Evolutionary conservation across 2,113 vertebrate species (phyloP), one percentile per base, ranked within the genome.

Genomic region (Caranx melampygus): DNA sequence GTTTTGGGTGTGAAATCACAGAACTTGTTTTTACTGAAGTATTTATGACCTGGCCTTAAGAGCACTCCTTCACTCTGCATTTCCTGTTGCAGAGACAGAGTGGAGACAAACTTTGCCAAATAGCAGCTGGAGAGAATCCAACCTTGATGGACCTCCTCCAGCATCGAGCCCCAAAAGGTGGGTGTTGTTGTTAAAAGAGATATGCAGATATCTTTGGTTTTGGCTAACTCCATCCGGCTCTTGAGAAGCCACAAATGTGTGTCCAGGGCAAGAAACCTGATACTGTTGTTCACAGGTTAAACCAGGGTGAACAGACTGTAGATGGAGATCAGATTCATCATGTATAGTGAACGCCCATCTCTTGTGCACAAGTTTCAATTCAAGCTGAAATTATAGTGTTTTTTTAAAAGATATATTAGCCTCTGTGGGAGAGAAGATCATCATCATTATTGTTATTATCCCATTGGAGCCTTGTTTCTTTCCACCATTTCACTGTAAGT

Each of bases 51-150:
- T 12, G 33, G 13, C 4, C 52, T 16, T 1, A 4, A 37, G 7
- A 55, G 49, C 15, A 6, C 20, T 65, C 16, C 26, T 47, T 20
- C 12, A 35, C 9, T 44, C 1, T 54, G 33, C 80, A 12, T 70
- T 76, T 82, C 14, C 40, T 72, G 49, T 73, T 51, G 18, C 93
- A 97, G 96, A 91, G 81, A 91, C 81, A 35, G 96, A 70, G 63
- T 93, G 90, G 95, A 94, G 95, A 4, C 86, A 87, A 1, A 72
- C 90, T 0, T 78, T 96, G 70, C 91, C 95, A 49, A 95, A 95
- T 74, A 90, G 94, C 40, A 93, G 85, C 65, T 98, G 97, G 97
- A 95, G 94, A 82, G 97, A 97, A 82, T 96, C 96, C 58, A 97
- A 97, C 78, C 90, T 98, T 31, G 97, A 98, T 3, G 93, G 92